Evolutionary conservation across 92 coral and sea anemone genomes (phyloP), one percentile per base, ranked within the genome.

Genomic region (Epizoanthus stellaris): DNA sequence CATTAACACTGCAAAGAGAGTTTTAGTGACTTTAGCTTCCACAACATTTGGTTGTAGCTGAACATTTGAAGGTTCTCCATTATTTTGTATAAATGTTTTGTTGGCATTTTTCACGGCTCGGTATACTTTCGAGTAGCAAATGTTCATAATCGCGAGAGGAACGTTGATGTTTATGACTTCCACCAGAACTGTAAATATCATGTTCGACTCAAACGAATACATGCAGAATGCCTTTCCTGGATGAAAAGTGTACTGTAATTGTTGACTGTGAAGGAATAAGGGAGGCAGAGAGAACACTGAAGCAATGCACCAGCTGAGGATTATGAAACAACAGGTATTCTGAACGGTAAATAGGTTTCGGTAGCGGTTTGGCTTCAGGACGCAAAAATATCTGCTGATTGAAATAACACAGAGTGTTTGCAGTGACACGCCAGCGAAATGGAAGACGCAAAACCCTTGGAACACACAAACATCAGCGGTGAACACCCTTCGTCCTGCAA

Each of bases 341-440:
- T 30, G 0, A 30, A 30, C 36, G 36, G 36, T 30, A 30, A 30
- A 30, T 30, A 30, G 36, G 36, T 30, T 30, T 30, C 36, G 36
- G 36, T 30, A 30, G 36, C 36, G 1, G 1, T 30, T 30, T 30
- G 72, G 72, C 38, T 23, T 67, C 8, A 67, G 39, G 42, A 67
- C 15, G 72, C 72, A 67, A 42, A 67, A 19, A 8, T 67, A 67
- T 67, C 72, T 67, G 72, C 38, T 67, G 14, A 67, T 67, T 10
- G 72, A 25, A 15, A 67, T 67, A 25, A 38, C 40, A 13, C 72
- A 67, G 72, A 67, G 72, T 21, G 72, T 67, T 23, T 67, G 39
- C 38, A 67, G 15, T 6, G 72, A 67, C 30, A 8, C 36, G 7
- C 30, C 38, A 9, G 72, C 72, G 38, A 67, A 67, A 6, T 25